Evolutionary conservation across 2,113 vertebrate species (phyloP).

Genomic region (Myrmecophaga tridactyla): DNA sequence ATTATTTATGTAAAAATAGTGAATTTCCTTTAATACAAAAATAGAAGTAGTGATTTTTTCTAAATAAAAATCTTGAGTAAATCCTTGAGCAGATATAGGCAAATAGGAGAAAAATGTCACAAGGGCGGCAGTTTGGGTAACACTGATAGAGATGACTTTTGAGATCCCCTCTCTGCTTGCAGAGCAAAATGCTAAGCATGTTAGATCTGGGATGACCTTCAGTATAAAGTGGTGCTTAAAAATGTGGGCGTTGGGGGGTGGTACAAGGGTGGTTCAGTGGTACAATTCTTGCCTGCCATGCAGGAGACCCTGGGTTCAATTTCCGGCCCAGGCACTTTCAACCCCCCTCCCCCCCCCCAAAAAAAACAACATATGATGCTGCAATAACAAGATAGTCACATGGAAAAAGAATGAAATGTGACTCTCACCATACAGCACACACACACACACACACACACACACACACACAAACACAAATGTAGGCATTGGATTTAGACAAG

Average conservation of each 20-base stretch:
- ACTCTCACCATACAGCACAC: too few relatives aligned
- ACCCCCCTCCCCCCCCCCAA: too few relatives aligned
- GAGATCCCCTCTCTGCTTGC: not conserved
- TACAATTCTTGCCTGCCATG: too few relatives aligned
- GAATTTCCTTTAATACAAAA: not conserved
- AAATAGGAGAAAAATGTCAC: not conserved
- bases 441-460: too few relatives aligned
- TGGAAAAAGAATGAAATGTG: too few relatives aligned
- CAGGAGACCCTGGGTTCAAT: too few relatives aligned
- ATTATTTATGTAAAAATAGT: not conserved
- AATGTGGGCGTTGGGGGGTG: not conserved
- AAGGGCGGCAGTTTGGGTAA: not conserved
- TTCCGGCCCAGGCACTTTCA: too few relatives aligned
- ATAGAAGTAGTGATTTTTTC: not conserved
- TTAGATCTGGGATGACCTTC: not conserved
- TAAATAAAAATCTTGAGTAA: not conserved
- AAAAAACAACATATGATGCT: too few relatives aligned
- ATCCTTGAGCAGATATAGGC: not conserved
- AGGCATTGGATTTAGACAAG: not conserved
- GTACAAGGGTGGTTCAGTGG: too few relatives aligned
- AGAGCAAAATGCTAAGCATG: fast-evolving
- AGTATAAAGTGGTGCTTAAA: not conserved
- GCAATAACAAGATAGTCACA: too few relatives aligned
- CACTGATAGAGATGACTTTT: not conserved
- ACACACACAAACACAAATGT: too few relatives aligned